phyloP scores from a whole-genome alignment of 2,113 vertebrate species.

The Cynopterus brachyotis region DNA sequence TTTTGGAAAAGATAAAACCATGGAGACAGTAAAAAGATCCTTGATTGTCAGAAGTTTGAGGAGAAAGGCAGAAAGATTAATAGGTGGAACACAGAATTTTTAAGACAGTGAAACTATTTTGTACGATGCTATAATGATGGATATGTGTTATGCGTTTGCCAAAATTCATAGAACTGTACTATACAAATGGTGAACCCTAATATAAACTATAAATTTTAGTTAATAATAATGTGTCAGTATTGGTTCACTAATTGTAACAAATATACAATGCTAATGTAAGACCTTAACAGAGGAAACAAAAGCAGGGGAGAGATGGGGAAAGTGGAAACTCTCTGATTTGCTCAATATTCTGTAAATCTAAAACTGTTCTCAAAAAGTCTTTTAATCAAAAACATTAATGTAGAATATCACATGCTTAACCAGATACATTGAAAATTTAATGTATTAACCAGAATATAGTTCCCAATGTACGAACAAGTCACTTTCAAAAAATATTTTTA shows the following conservation, averaged over 20 bases:
- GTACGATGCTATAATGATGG: neutral
- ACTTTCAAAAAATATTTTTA: neutral
- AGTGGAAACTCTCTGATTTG: neutral
- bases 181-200: neutral
- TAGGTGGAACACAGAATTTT: neutral
- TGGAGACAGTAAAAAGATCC: neutral
- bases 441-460: neutral
- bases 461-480: neutral
- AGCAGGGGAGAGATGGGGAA: neutral
- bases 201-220: neutral
- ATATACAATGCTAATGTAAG: neutral
- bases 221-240: neutral
- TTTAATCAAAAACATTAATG: neutral
- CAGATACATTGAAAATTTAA: neutral
- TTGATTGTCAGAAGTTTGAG: neutral
- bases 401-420: neutral
- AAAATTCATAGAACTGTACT: neutral
- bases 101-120: neutral
- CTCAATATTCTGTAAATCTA: neutral
- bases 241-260: neutral
- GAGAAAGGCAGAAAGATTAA: neutral
- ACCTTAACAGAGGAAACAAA: neutral
- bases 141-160: neutral
- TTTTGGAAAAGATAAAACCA: neutral
- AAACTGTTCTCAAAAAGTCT: neutral